phyloP scores from a whole-genome alignment of 2,797 vertebrate species.

The Manis pentadactyla region DNA sequence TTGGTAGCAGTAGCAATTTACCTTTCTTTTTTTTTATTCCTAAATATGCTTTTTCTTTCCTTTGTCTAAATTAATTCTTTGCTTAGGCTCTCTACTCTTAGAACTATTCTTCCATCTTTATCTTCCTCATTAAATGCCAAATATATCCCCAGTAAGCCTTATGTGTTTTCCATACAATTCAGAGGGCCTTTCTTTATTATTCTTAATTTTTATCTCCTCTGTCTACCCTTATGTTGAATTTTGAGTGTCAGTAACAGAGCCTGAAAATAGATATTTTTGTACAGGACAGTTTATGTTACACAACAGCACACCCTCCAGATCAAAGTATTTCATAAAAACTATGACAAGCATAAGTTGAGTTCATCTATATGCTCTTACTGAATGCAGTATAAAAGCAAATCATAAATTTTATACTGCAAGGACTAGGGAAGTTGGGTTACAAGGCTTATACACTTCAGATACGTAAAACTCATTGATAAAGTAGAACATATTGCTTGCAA shows the following conservation, averaged over 20 bases:
- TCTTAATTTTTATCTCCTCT: neutral
- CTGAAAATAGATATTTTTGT: neutral
- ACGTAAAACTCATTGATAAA: neutral
- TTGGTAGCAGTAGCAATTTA: neutral
- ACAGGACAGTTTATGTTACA: neutral
- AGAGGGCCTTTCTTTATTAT: neutral
- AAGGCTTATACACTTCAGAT: neutral
- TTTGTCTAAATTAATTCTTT: neutral
- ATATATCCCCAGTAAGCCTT: neutral
- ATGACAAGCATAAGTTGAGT: neutral
- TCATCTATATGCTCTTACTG: neutral
- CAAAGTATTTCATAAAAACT: neutral
- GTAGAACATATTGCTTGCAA: neutral
- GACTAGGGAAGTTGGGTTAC: neutral
- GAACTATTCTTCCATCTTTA: neutral
- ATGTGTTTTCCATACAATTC: neutral
- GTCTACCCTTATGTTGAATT: neutral
- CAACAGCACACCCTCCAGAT: neutral
- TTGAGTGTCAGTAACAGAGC: conserved; percentile 28
- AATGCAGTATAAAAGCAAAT: neutral
- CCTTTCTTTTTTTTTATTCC: neutral
- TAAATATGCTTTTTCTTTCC: neutral
- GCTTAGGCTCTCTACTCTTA: neutral
- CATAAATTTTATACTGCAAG: neutral
- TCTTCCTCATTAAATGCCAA: neutral